Evolutionary conservation across 2,113 vertebrate genomes (phyloP), one percentile per base, ranked within the genome.

Genomic region (Eurypyga helias): DNA sequence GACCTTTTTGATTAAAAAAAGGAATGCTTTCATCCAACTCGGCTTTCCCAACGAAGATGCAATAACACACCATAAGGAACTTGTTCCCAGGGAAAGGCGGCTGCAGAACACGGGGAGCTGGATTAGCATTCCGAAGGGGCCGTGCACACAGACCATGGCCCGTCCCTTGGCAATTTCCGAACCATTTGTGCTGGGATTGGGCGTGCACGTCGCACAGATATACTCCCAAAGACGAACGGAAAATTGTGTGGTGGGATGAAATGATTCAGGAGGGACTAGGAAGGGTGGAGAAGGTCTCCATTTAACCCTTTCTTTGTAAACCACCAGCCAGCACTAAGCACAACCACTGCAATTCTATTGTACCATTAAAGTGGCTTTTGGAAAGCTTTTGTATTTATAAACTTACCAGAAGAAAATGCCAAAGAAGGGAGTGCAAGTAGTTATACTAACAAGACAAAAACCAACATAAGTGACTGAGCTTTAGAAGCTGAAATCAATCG

Each of bases 381-480:
- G 69, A 90, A 82, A 71, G 80, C 12, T 93, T 77, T 89, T 60
- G 3, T 66, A 75, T 83, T 79, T 93, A 88, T 90, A 91, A 96
- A 96, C 45, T 71, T 58, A 87, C 13, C 60, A 66, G 83, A 38
- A 52, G 6, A 87, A 45, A 83, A 84, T 25, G 33, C 75, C 28
- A 61, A 83, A 95, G 70, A 61, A 78, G 62, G 87, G 79, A 64
- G 52, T 33, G 33, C 38, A 91, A 93, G 87, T 81, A 81, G 92
- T 92, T 91, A 91, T 15, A 71, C 84, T 95, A 96, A 97, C 89
- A 92, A 10, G 82, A 89, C 58, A 92, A 95, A 96, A 95, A 65
- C 77, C 92, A 97, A 89, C 91, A 93, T 57, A 96, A 93, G 89
- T 73, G 83, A 94, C 80, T 85, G 94, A 95, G 94, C 91, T 91